Base-by-base conservation (phyloP, 1,140 invertebrate genomes). In the Limonius californicus region DNA sequence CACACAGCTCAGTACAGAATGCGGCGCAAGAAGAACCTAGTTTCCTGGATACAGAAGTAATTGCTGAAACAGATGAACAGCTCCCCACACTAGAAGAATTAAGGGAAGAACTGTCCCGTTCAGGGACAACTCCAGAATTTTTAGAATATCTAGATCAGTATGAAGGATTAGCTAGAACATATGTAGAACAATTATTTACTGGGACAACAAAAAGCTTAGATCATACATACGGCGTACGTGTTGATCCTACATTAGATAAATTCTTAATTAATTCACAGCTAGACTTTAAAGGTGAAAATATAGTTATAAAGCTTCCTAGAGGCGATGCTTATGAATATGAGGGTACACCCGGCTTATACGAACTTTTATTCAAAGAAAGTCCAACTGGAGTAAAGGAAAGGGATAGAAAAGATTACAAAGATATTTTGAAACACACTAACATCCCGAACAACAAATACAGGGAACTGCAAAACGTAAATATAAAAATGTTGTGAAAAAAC, bases 311-410 rank as follows among this genome's bases (percentile, higher is more conserved):
- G 4, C 4, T 7, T 8, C 43, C 43, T 4, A 7, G 6, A 18
- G 43, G 43, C 12, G 43, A 47, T 6, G n/a, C 1, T 1, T 23
- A 12, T 14, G 0, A 1, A 6, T 59, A 59, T 16, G n/a, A 1
- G 32, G 57, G 57, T 14, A 59, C 57, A 1, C 42, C 43, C 9
- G 57, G 57, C 12, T 43, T 59, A 16, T 59, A 59, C 20, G 57
- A 59, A 27, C 20, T 59, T 19, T n/a, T 59, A 15, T 59, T 47
- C 19, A 59, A 59, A 59, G 6, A 8, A 0, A 1, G 8, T 3
- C 54, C 54, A 15, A 9, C 14, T 27, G 39, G 39, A 12, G 0
- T 19, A 3, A 27, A 9, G 15, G 15, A 14, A 12, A 59, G 9
- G 7, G 57, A 59, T 32, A 16, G 3, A 47, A 1, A 2, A 9